Base-by-base conservation (phyloP, 53 echinoderm and acorn worm genomes). In the Holothuria leucospilota region DNA sequence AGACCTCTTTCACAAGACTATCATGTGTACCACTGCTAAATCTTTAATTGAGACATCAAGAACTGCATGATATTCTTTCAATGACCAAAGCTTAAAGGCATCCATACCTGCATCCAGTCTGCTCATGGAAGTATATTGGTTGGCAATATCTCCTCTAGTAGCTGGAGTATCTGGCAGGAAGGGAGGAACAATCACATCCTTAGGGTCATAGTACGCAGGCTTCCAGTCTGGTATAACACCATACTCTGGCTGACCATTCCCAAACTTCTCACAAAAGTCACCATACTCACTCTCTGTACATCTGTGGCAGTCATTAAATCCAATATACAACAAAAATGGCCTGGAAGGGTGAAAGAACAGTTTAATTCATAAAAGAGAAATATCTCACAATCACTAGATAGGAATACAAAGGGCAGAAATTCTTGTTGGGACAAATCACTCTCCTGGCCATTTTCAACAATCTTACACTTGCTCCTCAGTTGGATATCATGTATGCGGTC, bases 251-350 rank as follows among this genome's bases (percentile, higher is more conserved):
- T 85, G 67, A 29, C 95, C 95, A 59, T 93, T 89, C 39, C 95
- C 95, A 90, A 95, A 95, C 46, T 81, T 86, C 87, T 95, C 92
- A 61, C 87, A 86, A 70, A 95, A 95, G 20, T 86, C 65, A 2
- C 95, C 95, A 46, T 92, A 94, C 46, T 90, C 85, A 1, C 77
- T 56, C 16, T 82, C 82, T 51, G 60, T 51, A 51, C 89, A 91
- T 1, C 95, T 90, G 52, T 95, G 95, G 18, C 84, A 69, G 87
- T 95, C 95, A 58, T 93, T 95, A 68, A 95, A 91, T 41, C 91
- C 95, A 46, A 95, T 89, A 79, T 95, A 91, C 21, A 95, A 89
- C 13, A 91, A 72, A 51, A 95, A 95, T 20, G 93, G 93, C 30
- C 95, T 94, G 82, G 8, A 11, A 59, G 24, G 24, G 28, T 23